These are phyloP conservation scores for Phrynocephalus forsythii DNA, from an alignment of 2,797 vertebrate species.

Conservation along the genomic window DNA sequence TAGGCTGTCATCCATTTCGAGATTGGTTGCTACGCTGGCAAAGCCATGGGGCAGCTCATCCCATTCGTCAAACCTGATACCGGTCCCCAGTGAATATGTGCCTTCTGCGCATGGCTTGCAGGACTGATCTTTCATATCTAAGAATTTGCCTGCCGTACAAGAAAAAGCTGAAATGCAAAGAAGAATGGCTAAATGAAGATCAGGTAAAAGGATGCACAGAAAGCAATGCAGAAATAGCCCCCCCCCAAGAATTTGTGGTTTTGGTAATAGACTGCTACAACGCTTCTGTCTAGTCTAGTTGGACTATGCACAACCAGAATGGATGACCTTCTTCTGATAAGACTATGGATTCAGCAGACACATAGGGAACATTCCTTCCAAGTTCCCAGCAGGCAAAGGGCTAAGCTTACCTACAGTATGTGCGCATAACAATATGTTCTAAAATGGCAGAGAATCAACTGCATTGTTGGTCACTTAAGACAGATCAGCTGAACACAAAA, in stretches of 20 bases:
- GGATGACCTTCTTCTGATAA: not conserved
- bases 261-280: not conserved
- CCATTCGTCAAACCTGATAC: slow-evolving; percentile 93
- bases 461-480: too few relatives aligned
- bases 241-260: not conserved
- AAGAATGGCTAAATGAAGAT: not conserved
- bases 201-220: not conserved
- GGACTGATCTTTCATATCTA: slow-evolving; percentile 92
- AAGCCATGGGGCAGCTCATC: slow-evolving; percentile 89
- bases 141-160: slow-evolving; percentile 91
- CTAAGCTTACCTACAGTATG: too few relatives aligned
- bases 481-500: not conserved
- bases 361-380: not conserved
- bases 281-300: not conserved
- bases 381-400: not conserved
- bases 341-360: not conserved
- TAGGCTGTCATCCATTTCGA: slow-evolving; percentile 69
- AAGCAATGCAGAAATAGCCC: not conserved
- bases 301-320: not conserved
- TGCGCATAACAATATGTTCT: too few relatives aligned
- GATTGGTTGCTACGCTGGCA: slow-evolving; percentile 81
- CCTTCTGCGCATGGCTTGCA: slow-evolving; percentile 89
- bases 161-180: slow-evolving; percentile 85
- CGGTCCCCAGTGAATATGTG: slow-evolving; percentile 93
- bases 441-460: too few relatives aligned